Percentiles rank a stretch among this genome's conserved stretches.
These are phyloP conservation scores for Lasioglossum pauxillum DNA, from an alignment of 2,888 invertebrate species.

Conservation along the genomic window DNA sequence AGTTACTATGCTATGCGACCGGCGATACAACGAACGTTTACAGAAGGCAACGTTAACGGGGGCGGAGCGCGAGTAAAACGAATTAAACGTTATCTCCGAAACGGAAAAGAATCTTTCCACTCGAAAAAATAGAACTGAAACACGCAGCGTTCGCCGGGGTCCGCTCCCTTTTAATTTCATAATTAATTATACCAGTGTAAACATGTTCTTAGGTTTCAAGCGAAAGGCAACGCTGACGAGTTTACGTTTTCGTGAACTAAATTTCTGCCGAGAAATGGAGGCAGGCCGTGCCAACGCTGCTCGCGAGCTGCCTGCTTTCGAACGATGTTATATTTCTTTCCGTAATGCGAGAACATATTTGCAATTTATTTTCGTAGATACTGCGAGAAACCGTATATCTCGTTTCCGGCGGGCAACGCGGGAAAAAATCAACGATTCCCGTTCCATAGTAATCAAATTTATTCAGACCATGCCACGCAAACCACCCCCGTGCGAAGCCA, in stretches of 20 bases:
- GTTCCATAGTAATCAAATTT: slow-evolving; percentile 1
- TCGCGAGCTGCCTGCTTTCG: slow-evolving; percentile 14
- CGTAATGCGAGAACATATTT: not conserved
- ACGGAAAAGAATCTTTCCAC: slow-evolving; percentile 36
- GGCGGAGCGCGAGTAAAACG: slow-evolving; percentile 51
- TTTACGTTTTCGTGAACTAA: slow-evolving; percentile 28
- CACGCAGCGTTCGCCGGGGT: slow-evolving; percentile 9
- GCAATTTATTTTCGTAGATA: slow-evolving; percentile 22
- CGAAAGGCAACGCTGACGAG: slow-evolving; percentile 40
- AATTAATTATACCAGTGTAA: slow-evolving; percentile 50
- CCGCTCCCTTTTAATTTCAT: slow-evolving; percentile 22
- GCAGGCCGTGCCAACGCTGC: not conserved
- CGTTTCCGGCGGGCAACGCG: not conserved
- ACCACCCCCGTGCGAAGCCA: not conserved
- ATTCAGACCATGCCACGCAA: not conserved
- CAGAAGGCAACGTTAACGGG: slow-evolving; percentile 17
- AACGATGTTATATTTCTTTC: slow-evolving; percentile 7
- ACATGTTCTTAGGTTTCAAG: slow-evolving; percentile 50
- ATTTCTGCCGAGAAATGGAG: slow-evolving; percentile 28
- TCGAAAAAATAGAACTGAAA: slow-evolving; percentile 43
- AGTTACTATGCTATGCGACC: not conserved
- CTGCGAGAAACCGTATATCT: slow-evolving; percentile 7
- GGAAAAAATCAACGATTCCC: not conserved
- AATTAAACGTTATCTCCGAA: slow-evolving; percentile 40
- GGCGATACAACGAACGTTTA: not conserved